Conservation (phyloP, 1,140 invertebrate species). For the Brachionus angularis region DNA sequence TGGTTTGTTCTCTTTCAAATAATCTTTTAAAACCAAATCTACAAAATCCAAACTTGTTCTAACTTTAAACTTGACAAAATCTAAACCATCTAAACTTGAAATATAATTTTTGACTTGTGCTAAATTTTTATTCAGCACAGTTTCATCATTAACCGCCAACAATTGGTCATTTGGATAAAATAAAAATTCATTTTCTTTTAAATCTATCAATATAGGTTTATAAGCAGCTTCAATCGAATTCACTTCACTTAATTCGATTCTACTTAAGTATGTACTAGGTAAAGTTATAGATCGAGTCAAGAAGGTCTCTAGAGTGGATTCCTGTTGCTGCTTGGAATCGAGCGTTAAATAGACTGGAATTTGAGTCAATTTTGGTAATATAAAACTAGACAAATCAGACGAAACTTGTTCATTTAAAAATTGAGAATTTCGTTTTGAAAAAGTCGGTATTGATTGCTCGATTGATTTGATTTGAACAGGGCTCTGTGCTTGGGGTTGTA, state of each 20-base stretch:
- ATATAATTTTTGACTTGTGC: not conserved
- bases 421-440: slow-evolving; percentile 19
- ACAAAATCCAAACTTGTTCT: not conserved
- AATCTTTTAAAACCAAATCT: slow-evolving; percentile 9
- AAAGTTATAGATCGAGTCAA: not conserved
- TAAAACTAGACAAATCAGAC: too few species aligned
- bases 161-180: slow-evolving; percentile 8
- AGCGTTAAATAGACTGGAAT: not conserved
- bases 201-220: not conserved
- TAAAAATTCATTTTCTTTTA: not conserved
- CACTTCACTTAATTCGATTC: not conserved
- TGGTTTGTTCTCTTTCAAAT: not conserved
- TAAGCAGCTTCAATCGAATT: not conserved
- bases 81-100: not conserved
- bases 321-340: not conserved
- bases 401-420: not conserved
- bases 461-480: too few species aligned
- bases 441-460: not conserved
- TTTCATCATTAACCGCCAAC: slow-evolving; percentile 1
- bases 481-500: not conserved
- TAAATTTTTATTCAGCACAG: not conserved
- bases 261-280: not conserved
- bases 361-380: not conserved
- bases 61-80: not conserved
- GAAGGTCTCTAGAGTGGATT: not conserved